Conservation (phyloP, 2,113 vertebrate genomes). For the Hipposideros armiger region DNA sequence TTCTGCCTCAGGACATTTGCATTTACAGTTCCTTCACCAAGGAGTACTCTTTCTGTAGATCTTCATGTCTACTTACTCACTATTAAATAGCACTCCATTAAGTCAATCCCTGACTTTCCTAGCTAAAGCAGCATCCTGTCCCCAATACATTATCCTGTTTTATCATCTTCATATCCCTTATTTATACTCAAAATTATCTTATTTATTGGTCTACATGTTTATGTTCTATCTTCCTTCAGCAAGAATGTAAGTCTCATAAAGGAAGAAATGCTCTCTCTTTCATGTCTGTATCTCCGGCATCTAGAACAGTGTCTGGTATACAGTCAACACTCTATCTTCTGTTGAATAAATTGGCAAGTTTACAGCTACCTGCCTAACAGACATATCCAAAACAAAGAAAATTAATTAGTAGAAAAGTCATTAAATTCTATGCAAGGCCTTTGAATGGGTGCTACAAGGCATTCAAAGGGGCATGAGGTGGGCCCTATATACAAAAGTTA, state of each 20-base stretch:
- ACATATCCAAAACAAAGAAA: conserved; percentile 11
- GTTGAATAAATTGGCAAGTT: neutral
- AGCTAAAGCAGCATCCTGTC: neutral
- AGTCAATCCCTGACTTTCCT: neutral
- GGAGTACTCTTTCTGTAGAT: neutral
- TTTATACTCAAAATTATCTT: neutral
- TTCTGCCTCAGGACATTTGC: neutral
- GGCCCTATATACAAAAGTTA: neutral
- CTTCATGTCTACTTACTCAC: neutral
- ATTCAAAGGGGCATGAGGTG: neutral
- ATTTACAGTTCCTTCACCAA: neutral
- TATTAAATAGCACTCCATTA: neutral
- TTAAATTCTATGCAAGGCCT: neutral
- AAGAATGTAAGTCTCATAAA: neutral
- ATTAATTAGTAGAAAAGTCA: neutral
- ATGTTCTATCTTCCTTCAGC: neutral
- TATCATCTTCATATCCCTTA: neutral
- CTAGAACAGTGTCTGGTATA: neutral
- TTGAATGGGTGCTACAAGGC: neutral
- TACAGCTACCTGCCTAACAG: neutral
- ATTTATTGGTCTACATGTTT: neutral
- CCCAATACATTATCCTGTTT: neutral
- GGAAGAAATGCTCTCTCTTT: neutral
- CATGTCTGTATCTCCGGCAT: neutral
- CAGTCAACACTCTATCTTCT: neutral